Conservation (phyloP, 2,888 invertebrate species). For the Pristionchus mayeri region DNA sequence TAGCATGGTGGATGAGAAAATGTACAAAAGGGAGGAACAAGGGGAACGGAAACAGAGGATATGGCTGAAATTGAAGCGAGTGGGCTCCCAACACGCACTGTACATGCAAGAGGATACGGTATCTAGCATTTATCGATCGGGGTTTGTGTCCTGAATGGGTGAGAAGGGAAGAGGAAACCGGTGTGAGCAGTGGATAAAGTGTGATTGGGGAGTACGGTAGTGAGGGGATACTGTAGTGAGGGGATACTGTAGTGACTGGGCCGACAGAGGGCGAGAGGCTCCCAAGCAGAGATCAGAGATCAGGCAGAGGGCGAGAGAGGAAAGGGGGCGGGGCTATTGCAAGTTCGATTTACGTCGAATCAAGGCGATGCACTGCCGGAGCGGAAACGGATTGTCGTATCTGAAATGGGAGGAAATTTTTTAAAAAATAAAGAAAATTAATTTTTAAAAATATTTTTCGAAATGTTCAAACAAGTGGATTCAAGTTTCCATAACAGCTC, state of each 20-base stretch:
- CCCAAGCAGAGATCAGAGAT: background rate
- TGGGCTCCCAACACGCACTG: no score
- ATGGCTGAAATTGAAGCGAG: no score
- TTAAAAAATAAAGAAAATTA: no score
- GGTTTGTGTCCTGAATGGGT: background rate
- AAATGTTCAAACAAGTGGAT: no score
- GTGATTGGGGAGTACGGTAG: background rate
- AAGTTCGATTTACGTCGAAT: constrained; percentile 48
- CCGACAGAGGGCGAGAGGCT: background rate
- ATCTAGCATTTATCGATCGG: background rate
- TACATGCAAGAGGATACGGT: constrained; percentile 38
- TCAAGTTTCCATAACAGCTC: no score
- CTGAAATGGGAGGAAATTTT: background rate
- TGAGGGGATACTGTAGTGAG: background rate
- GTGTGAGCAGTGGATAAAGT: constrained; percentile 6
- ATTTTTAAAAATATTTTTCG: no score
- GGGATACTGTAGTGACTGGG: background rate
- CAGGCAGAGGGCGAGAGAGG: background rate
- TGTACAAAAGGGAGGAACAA: background rate
- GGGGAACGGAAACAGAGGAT: no score
- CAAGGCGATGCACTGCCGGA: background rate
- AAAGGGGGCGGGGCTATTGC: constrained; percentile 18
- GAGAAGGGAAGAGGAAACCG: background rate
- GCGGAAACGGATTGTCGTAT: constrained; percentile 48
- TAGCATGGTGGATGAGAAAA: background rate